Base-by-base conservation (phyloP, 2,888 invertebrate species). In the Micropterix aruncella region DNA sequence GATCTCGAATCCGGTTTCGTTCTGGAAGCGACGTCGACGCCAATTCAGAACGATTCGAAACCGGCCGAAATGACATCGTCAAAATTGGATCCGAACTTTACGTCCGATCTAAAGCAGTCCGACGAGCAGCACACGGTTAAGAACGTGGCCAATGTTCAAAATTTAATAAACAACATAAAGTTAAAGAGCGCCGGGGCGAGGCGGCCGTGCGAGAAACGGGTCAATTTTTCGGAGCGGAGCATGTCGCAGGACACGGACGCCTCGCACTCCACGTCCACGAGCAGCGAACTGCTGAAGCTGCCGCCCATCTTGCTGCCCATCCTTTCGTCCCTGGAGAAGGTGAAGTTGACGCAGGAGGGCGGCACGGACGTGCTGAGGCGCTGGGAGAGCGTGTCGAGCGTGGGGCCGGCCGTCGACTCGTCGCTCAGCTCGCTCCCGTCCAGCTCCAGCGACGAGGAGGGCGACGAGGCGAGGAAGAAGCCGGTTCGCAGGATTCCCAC, bases 301-400 rank as follows among this genome's bases (percentile, higher is more conserved):
- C 83, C 85, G 5, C 84, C 84, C 2, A 83, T 85, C 56, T 62
- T 83, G 52, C 63, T 80, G 36, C 82, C 82, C 19, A 79, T 81
- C 45, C 76, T 82, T 49, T 76, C 77, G 51, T 78, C 76, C 48
- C 60, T 82, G 53, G 76, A 77, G 59, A 70, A 66, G 46, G 68
- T 70, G 2, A 69, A 65, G 50, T 56, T 71, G 19, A 52, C 63
- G 12, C 67, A 69, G 47, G 54, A 61, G 7, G 55, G 57, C 2
- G 70, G 70, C 47, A 63, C 66, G n/a, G 12, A 19, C 17, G 56
- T 67, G 43, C 50, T 72, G 15, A 70, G 68, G 55, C 60, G 70
- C 43, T 77, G 75, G 64, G 76, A 74, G 51, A 81, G 82, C 54
- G 70, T 79, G 37, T 82, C 82, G 1, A 83, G 83, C 54, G 70